Evolutionary conservation across 2,888 invertebrate species (phyloP).

Genomic region (Eumerus sabulonum): DNA sequence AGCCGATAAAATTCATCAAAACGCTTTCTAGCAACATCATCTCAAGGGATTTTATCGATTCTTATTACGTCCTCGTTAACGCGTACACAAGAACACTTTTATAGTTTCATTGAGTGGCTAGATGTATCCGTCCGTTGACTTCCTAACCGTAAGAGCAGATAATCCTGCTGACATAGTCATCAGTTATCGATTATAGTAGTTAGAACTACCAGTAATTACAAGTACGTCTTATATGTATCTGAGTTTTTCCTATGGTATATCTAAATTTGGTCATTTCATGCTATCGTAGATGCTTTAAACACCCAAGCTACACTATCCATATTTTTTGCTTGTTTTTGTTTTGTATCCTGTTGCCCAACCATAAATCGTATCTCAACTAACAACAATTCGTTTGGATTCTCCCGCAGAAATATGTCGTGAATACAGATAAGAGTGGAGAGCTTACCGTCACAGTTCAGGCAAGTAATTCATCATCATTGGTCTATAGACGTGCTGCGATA

Average conservation of each 20-base stretch:
- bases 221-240: not conserved
- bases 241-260: conserved; percentile 17
- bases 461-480: conserved; percentile 65
- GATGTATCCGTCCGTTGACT: not conserved
- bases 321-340: conserved; percentile 34
- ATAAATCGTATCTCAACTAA: conserved; percentile 12
- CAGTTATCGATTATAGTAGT: too few species aligned
- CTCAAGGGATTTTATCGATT: conserved; percentile 41
- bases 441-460: conserved; percentile 89
- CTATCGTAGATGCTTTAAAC: conserved; percentile 70
- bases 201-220: conserved; percentile 13
- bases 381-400: conserved; percentile 72
- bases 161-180: too few species aligned
- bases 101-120: conserved; percentile 38
- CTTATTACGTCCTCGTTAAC: conserved; percentile 16
- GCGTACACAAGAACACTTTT: conserved; percentile 25
- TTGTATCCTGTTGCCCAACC: conserved; percentile 3
- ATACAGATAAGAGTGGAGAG: conserved; percentile 86
- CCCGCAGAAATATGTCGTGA: conserved; percentile 88
- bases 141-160: too few species aligned
- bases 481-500: too few species aligned
- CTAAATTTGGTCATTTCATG: conserved; percentile 75
- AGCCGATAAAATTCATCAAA: too few species aligned
- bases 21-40: too few species aligned
- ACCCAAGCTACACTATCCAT: conserved; percentile 8